Evolutionary conservation across 1,140 invertebrate species (phyloP).

Genomic region (Ceratina calcarata): DNA sequence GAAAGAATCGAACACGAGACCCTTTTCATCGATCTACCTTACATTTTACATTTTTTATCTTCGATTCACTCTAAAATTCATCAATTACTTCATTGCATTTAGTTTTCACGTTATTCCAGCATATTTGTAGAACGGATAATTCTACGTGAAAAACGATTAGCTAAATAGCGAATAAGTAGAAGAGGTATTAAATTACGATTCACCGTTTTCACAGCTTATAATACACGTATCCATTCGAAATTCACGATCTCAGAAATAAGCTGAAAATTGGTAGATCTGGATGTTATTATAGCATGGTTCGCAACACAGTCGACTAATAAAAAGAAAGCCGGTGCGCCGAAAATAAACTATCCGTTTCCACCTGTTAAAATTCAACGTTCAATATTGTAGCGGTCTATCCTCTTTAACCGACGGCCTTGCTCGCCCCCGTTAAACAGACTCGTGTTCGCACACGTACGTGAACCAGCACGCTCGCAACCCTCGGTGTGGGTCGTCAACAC

Average conservation of each 20-base stretch:
- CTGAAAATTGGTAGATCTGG: too few relatives aligned
- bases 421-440: slow-evolving; percentile 59
- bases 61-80: background rate
- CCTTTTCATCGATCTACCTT: background rate
- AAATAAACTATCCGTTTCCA: slow-evolving; percentile 38
- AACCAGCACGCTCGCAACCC: slow-evolving; percentile 21
- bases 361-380: slow-evolving; percentile 65
- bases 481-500: slow-evolving; percentile 57
- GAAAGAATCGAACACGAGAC: slow-evolving; percentile 44
- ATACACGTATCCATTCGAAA: too few relatives aligned
- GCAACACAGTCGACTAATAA: background rate
- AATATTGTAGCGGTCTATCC: slow-evolving; percentile 62
- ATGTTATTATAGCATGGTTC: too few relatives aligned
- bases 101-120: too few relatives aligned
- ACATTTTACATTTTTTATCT: background rate
- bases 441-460: slow-evolving; percentile 31
- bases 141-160: too few relatives aligned
- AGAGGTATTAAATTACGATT: too few relatives aligned
- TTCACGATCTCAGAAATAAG: too few relatives aligned
- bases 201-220: too few relatives aligned
- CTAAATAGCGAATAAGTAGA: too few relatives aligned
- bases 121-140: too few relatives aligned
- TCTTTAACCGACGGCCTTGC: slow-evolving; percentile 75
- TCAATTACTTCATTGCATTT: too few relatives aligned
- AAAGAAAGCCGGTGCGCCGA: too few relatives aligned